Evolutionary conservation across 2,888 invertebrate species (phyloP), one percentile per base, ranked within the genome.

Genomic region (Pardosa pseudoannulata): DNA sequence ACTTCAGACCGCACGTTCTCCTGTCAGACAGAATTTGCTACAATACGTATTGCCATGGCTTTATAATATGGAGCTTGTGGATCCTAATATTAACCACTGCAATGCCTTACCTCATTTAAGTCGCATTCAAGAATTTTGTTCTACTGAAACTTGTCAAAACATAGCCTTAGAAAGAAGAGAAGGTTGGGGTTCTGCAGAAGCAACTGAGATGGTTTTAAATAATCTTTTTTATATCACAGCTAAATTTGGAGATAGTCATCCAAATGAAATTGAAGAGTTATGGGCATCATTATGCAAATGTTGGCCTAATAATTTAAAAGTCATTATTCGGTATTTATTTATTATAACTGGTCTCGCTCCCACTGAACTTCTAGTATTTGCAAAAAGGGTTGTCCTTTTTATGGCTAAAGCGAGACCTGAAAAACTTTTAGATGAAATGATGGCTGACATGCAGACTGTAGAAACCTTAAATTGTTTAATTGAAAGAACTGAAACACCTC

Each of bases 181-280:
- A 91, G 99, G 99, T 0, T 98, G 99, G 94, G 99, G 99, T 64
- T 98, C 98, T 0, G 96, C 96, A 0, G 98, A 99, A 92, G 99
- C 99, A n/a, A 99, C 99, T 0, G 99, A 99, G 93, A 98, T 99
- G 97, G 97, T 99, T 71, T 94, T 99, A 88, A 99, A 99, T 92
- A 99, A 99, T 93, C 94, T 99, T 27, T 97, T 99, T 92, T 99
- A 98, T 92, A 96, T 99, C 90, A 99, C 99, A 6, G 96, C 97
- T 2, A 97, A 97, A 96, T 98, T 98, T 93, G 97, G 98, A 7
- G 97, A 98, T 92, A 96, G 96, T 90, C 98, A 98, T 92, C 96
- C 98, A 0, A 96, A 96, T 90, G 98, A 98, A 92, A 95, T 98
- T 73, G 98, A 98, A 92, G 96, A 97, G 91, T 93, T 99, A 46